phyloP scores from a whole-genome alignment of 1,140 invertebrate species.

The Panulirus ornatus region DNA sequence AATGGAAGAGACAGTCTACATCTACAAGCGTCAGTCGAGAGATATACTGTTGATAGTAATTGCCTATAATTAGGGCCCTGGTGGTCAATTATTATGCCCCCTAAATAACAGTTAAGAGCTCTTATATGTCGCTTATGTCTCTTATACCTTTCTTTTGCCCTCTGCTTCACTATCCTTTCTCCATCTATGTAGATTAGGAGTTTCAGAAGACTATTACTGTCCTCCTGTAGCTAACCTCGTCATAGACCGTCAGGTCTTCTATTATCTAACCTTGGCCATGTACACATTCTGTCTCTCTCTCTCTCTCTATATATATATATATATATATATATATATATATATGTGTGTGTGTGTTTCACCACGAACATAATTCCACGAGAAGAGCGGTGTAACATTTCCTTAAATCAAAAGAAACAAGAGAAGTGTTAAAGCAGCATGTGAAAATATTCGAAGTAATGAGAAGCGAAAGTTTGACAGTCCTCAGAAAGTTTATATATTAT shows the following conservation, averaged over 20 bases:
- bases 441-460: no score
- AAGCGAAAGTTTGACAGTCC: no score
- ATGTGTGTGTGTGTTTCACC: neutral
- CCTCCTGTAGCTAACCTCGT: neutral
- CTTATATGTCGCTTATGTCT: constrained; percentile 45
- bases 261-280: neutral
- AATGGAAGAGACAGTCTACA: neutral
- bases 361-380: neutral
- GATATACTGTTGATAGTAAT: constrained; percentile 58
- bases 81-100: constrained; percentile 51
- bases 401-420: neutral
- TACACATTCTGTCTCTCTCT: no score
- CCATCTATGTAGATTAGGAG: no score
- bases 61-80: constrained; percentile 58
- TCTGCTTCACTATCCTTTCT: neutral
- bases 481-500: no score
- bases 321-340: neutral
- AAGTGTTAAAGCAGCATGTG: neutral
- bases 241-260: no score
- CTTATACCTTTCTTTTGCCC: neutral
- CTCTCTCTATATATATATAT: no score
- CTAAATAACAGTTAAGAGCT: constrained; percentile 17
- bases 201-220: neutral
- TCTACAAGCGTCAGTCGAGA: constrained; percentile 11
- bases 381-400: no score